These are phyloP conservation scores for Agriopis marginaria DNA, from an alignment of 2,888 invertebrate species.

Conservation along the genomic window DNA sequence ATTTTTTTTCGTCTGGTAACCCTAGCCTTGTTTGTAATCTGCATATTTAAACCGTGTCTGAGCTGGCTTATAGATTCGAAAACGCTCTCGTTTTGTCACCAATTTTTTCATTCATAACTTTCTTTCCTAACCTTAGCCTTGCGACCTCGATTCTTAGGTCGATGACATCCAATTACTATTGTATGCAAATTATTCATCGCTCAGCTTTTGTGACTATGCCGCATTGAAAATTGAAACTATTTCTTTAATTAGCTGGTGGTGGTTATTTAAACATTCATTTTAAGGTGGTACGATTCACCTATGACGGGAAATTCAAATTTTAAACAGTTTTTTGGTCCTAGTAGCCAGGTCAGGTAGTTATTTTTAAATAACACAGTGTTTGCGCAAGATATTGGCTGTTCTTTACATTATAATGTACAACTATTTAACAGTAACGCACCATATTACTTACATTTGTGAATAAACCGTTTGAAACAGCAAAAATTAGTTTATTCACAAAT, in stretches of 20 bases:
- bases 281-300: too few relatives aligned
- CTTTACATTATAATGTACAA: too few relatives aligned
- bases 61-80: conserved; percentile 2
- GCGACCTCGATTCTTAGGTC: conserved; percentile 44
- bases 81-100: conserved; percentile 8
- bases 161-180: conserved; percentile 48
- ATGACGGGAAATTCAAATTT: too few relatives aligned
- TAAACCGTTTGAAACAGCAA: too few relatives aligned
- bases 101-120: conserved; percentile 33
- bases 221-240: background rate
- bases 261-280: background rate
- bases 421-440: too few relatives aligned
- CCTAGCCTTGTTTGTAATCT: background rate
- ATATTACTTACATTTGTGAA: too few relatives aligned
- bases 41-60: conserved; percentile 1
- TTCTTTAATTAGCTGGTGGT: background rate
- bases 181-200: conserved; percentile 49
- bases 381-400: too few relatives aligned
- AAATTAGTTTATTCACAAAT: too few relatives aligned
- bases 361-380: too few relatives aligned
- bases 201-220: conserved; percentile 13
- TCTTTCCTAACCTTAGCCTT: conserved; percentile 49
- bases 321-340: too few relatives aligned
- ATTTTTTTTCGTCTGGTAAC: too few relatives aligned
- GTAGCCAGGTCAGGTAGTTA: too few relatives aligned